Conservation (phyloP, 2,888 invertebrate genomes). For the Leucania comma region DNA sequence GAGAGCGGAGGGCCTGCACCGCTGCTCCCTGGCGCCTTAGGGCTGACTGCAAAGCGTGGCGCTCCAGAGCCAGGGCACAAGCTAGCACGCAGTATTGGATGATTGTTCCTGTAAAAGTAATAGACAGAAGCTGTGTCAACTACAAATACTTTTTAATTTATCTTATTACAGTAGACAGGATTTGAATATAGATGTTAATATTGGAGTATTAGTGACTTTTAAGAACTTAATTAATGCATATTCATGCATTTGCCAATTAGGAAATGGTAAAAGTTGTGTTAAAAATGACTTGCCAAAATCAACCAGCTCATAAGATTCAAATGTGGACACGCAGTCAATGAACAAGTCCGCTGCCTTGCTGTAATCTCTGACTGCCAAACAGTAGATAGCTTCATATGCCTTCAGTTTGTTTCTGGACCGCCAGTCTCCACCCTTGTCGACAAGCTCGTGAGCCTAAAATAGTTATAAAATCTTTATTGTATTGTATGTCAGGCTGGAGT, state of each 20-base stretch:
- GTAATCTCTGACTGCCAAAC: conserved; percentile 98
- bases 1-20: conserved; percentile 94
- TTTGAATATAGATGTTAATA: too few species aligned
- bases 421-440: conserved; percentile 99
- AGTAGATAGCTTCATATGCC: conserved; percentile 99
- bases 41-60: conserved; percentile 89
- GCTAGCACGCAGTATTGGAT: conserved; percentile 91
- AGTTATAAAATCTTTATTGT: neutral
- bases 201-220: too few species aligned
- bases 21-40: conserved; percentile 92
- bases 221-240: too few species aligned
- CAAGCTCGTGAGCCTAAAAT: conserved; percentile 91
- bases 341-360: conserved; percentile 98
- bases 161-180: neutral
- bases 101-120: conserved; percentile 89
- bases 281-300: conserved; percentile 95
- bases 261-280: neutral
- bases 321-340: conserved; percentile 99
- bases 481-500: too few species aligned
- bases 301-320: conserved; percentile 99
- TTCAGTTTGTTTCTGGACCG: conserved; percentile 99
- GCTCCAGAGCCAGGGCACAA: conserved; percentile 90
- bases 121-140: neutral
- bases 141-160: neutral
- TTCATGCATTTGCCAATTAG: too few species aligned